Evolutionary conservation across 2,113 vertebrate species (phyloP).

Genomic region (Trematocara unimaculatum): DNA sequence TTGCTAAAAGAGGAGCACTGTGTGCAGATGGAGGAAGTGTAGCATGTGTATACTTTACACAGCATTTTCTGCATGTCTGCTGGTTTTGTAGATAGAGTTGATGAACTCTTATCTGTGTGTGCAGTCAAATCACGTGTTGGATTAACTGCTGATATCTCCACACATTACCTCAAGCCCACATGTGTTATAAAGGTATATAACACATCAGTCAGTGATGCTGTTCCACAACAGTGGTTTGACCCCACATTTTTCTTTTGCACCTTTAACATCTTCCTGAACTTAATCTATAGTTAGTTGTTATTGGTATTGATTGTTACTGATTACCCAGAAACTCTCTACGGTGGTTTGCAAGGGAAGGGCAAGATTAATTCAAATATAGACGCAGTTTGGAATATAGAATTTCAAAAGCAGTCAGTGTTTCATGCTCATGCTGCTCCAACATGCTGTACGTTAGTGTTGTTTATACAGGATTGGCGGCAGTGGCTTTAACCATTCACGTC

Average conservation of each 20-base stretch:
- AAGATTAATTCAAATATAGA: neutral
- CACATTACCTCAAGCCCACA: neutral
- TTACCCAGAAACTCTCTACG: neutral
- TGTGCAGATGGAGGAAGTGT: neutral
- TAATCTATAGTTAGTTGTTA: neutral
- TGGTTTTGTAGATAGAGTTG: neutral
- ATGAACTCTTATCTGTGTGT: neutral
- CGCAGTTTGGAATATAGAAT: neutral
- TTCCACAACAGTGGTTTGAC: constrained; percentile 31
- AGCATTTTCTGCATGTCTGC: neutral
- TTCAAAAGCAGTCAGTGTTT: neutral
- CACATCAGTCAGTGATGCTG: neutral
- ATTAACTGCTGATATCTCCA: neutral
- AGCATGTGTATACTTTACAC: neutral
- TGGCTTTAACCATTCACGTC: neutral
- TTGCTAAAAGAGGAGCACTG: neutral
- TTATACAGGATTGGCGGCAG: neutral
- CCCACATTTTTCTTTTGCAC: neutral
- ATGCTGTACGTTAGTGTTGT: neutral
- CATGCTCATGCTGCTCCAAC: neutral
- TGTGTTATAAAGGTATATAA: neutral
- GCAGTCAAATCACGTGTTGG: neutral
- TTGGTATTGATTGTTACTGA: neutral
- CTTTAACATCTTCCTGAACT: neutral
- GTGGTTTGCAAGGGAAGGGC: neutral